A percentile compares a stretch with the other conserved stretches of the same genome.
Conservation (phyloP, 2,888 invertebrate species). For the Napeogenes inachia region DNA sequence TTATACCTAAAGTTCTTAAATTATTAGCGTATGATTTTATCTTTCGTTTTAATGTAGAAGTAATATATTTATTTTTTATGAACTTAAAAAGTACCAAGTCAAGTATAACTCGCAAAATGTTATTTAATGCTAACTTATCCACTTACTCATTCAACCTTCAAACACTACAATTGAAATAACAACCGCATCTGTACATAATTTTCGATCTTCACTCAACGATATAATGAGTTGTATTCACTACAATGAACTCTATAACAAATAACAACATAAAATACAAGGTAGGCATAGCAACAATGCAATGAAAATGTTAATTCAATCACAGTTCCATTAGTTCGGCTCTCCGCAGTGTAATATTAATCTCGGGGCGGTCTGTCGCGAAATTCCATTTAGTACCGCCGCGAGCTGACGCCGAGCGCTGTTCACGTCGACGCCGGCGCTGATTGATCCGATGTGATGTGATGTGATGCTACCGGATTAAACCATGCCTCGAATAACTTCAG, state of each 20-base stretch:
- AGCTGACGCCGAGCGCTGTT: conserved; percentile 41
- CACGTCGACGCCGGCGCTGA: conserved; percentile 51
- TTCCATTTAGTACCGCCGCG: conserved; percentile 56
- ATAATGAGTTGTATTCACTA: background rate
- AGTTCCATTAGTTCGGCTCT: conserved; percentile 48
- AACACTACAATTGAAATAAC: background rate
- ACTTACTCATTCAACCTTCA: conserved; percentile 1
- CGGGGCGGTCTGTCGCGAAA: conserved; percentile 55
- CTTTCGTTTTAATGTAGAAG: background rate
- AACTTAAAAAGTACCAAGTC: too few species aligned
- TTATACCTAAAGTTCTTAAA: too few species aligned
- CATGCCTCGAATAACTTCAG: conserved; percentile 27
- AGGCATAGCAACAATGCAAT: conserved; percentile 32
- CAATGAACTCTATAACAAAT: background rate
- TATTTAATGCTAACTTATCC: too few species aligned
- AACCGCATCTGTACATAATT: background rate
- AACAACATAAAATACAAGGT: background rate
- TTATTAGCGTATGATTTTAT: too few species aligned
- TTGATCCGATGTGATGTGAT: conserved; percentile 44
- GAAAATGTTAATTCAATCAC: conserved; percentile 55
- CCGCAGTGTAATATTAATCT: conserved; percentile 55
- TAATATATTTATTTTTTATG: too few species aligned
- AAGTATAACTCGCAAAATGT: too few species aligned
- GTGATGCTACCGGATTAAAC: conserved; percentile 28
- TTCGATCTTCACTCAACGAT: background rate